Evolutionary conservation across 2,888 invertebrate species (phyloP), one percentile per base, ranked within the genome.

Genomic region (Chloromyia formosa): DNA sequence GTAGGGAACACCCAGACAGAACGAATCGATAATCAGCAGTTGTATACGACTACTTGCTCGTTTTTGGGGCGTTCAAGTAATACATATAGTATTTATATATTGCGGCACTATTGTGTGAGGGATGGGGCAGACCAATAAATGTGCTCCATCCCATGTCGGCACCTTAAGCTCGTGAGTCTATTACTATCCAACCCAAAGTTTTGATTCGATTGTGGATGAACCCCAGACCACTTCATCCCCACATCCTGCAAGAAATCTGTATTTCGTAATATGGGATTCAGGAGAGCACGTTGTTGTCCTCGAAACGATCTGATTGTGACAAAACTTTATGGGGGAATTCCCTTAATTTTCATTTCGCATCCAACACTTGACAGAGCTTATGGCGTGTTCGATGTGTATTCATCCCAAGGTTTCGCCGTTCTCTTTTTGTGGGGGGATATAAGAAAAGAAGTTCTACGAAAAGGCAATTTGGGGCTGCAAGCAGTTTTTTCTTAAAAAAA

Each of bases 11-110:
- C 40, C 62, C 40, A 35, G 62, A 62, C 62, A 60, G 27, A 22
- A 62, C 62, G 62, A 40, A 40, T 62, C 62, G 62, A 62, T 62
- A 62, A 62, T 62, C 62, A 16, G 27, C 10, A 40, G 62, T 62
- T 62, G 35, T 40, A 40, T 62, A 35, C 3, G 27, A 35, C 27
- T 35, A 4, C 27, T n/a, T n/a, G n/a, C n/a, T n/a, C n/a, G n/a
- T 61, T n/a, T 62, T 60, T 23, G 20, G 22, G 23, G 60, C 23
- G 60, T 60, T 23, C n/a, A 14, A 5, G 60, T 60, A 22, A 60
- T 5, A 60, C 10, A 12, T 23, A 60, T 22, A 60, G 7, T 12
- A 60, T 5, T 23, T 23, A 12, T 23, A 60, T 22, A 60, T 14
- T 12, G 1, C 14, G 9, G 12, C 23, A 23, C 14, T 22, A 23